Evolutionary conservation across 2,797 vertebrate genomes (phyloP).

Genomic region (Sebastes goodei): DNA sequence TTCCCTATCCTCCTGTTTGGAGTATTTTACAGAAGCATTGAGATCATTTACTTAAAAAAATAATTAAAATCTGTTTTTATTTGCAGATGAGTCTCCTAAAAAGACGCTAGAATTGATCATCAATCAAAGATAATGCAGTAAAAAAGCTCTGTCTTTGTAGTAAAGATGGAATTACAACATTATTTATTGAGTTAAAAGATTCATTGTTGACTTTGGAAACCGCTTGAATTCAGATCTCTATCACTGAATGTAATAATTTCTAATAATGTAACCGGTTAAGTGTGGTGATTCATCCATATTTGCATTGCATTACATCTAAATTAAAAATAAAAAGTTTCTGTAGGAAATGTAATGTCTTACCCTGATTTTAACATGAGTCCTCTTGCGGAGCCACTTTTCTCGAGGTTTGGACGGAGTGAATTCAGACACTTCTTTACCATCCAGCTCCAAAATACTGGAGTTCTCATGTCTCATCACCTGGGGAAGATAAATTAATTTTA

Average conservation of each 20-base stretch:
- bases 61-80: no score
- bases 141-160: background rate
- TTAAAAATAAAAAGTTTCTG: background rate
- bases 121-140: background rate
- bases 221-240: background rate
- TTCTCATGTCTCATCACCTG: conserved; percentile 98
- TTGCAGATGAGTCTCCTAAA: background rate
- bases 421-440: conserved; percentile 95
- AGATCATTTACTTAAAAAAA: background rate
- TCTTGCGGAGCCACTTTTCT: conserved; percentile 97
- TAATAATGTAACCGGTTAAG: background rate
- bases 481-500: background rate
- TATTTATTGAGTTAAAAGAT: background rate
- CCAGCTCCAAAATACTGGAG: conserved; percentile 92
- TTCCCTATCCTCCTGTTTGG: background rate
- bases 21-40: background rate
- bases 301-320: background rate
- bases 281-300: background rate
- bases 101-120: background rate
- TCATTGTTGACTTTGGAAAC: no score
- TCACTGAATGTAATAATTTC: background rate
- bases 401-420: conserved; percentile 97
- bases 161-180: background rate
- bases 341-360: conserved; percentile 63
- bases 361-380: conserved; percentile 97